Percentiles rank a stretch among this genome's conserved stretches.
phyloP scores from a whole-genome alignment of 1,140 invertebrate species.

The Drosophila insularis region DNA sequence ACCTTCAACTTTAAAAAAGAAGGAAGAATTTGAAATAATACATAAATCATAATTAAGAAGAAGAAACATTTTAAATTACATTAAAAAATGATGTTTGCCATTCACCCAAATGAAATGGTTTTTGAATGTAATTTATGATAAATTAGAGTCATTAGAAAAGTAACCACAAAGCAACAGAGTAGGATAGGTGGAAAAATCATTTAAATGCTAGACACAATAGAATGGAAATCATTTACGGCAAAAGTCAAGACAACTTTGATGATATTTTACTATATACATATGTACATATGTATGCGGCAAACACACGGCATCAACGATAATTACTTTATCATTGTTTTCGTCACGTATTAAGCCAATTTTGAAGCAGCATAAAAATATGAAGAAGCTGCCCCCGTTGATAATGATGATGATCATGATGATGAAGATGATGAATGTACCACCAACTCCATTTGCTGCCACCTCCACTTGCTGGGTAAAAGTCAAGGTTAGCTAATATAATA shows the following conservation, averaged over 20 bases:
- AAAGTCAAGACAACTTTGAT: slow-evolving; percentile 9
- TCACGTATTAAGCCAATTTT: slow-evolving; percentile 27
- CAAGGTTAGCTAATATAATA: slow-evolving; percentile 27
- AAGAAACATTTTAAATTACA: slow-evolving; percentile 9
- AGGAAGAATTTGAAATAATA: not conserved
- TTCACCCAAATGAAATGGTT: slow-evolving; percentile 6
- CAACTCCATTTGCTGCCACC: slow-evolving; percentile 4
- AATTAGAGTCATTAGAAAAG: slow-evolving; percentile 18
- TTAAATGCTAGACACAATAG: not conserved
- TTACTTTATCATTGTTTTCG: slow-evolving; percentile 26
- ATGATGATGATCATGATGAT: not conserved
- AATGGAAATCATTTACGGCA: slow-evolving; percentile 6
- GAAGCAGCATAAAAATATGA: slow-evolving; percentile 7
- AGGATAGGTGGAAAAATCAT: not conserved
- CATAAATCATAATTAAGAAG: slow-evolving; percentile 5
- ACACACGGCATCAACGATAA: slow-evolving; percentile 9
- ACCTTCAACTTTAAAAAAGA: not conserved
- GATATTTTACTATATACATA: slow-evolving; percentile 2
- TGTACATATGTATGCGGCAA: not conserved
- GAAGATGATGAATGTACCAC: slow-evolving; percentile 8
- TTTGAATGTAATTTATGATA: slow-evolving; percentile 20
- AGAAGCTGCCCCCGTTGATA: slow-evolving; percentile 10
- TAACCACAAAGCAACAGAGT: not conserved
- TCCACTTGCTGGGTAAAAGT: slow-evolving; percentile 20
- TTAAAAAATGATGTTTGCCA: slow-evolving; percentile 1